Evolutionary conservation across 2,888 invertebrate species (phyloP).

Genomic region (Thalpophila matura): DNA sequence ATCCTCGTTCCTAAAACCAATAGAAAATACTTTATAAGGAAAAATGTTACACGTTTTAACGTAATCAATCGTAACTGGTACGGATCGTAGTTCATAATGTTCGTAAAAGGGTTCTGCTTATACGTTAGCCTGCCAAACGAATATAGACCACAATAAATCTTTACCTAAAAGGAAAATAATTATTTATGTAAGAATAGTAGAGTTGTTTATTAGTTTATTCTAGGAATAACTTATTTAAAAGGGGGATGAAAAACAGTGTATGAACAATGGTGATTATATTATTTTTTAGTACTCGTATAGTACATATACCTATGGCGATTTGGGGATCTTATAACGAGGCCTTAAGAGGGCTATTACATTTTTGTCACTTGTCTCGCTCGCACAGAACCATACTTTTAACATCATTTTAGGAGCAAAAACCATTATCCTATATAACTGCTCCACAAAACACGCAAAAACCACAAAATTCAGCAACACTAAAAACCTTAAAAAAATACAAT

Average conservation of each 20-base stretch:
- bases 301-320: too few species aligned
- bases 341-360: too few species aligned
- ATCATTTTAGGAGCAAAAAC: too few species aligned
- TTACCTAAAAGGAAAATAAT: constrained; percentile 8
- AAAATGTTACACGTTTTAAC: constrained; percentile 8
- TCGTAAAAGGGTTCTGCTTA: constrained; percentile 1
- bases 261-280: background rate
- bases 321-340: too few species aligned
- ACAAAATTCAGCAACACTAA: background rate
- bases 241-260: background rate
- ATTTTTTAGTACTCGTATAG: too few species aligned
- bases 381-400: too few species aligned
- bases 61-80: constrained; percentile 40
- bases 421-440: too few species aligned
- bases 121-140: constrained; percentile 1
- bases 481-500: too few species aligned
- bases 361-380: too few species aligned
- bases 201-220: background rate
- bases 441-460: too few species aligned
- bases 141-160: constrained; percentile 36
- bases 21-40: background rate
- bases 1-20: background rate
- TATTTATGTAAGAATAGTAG: background rate
- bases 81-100: background rate
- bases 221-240: background rate